Evolutionary conservation across 2,888 invertebrate genomes (phyloP).

Genomic region (Sepioteuthis lessoniana): DNA sequence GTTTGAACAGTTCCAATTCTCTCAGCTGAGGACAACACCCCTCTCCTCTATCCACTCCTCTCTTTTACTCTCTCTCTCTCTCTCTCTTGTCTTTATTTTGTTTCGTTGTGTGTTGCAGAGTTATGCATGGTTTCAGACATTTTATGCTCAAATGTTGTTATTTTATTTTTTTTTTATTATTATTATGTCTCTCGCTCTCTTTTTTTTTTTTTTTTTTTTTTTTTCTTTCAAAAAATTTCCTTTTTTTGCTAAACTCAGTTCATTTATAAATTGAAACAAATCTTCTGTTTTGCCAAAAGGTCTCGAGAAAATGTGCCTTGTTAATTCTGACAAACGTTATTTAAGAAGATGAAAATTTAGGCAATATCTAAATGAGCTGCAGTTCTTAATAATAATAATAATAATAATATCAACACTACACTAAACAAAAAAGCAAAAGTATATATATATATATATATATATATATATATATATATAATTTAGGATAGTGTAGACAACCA

Average conservation of each 20-base stretch:
- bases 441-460: too few species aligned
- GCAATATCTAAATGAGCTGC: background rate
- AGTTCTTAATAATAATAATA: too few species aligned
- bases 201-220: background rate
- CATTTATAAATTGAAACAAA: background rate
- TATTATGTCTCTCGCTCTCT: background rate
- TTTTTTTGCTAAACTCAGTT: background rate
- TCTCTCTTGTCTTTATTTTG: background rate
- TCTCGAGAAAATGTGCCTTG: slow-evolving; percentile 33
- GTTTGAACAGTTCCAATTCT: background rate
- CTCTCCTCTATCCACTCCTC: background rate
- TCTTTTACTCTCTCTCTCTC: background rate
- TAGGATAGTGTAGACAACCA: too few species aligned
- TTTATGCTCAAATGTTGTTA: background rate
- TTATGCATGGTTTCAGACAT: background rate
- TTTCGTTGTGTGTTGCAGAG: background rate
- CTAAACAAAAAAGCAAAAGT: too few species aligned
- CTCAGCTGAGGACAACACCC: background rate
- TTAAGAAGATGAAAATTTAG: background rate
- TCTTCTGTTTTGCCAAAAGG: background rate
- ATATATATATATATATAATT: too few species aligned
- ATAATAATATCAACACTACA: too few species aligned
- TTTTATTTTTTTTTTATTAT: background rate
- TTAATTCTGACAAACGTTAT: background rate
- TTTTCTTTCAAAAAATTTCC: background rate